Base-by-base conservation (phyloP, 2,888 invertebrate species). In the Acronicta alni region DNA sequence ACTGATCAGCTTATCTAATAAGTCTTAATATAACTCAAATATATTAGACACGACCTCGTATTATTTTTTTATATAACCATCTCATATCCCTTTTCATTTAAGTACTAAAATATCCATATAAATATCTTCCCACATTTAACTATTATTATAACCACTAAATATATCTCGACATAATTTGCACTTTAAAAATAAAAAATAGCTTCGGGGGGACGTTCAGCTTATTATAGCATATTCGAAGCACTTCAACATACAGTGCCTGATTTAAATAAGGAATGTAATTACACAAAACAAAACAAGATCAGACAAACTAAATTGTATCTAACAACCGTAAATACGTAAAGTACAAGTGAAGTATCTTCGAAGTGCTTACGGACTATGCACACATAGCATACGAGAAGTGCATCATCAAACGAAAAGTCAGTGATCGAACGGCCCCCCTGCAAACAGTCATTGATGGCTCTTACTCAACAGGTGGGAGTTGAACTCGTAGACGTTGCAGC, bases 401-500 rank as follows among this genome's bases (percentile, higher is more conserved):
- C 88, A 82, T 80, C 77, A 80, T 77, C 79, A 76, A 84, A 85
- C 84, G 75, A 63, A 80, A 77, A 81, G 87, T 89, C 85, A 90
- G 84, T 86, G 85, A 80, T 86, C 85, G 85, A 89, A 89, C 92
- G 91, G 84, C 92, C 93, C 94, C 93, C 93, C 93, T 63, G 92
- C 93, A 84, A 91, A 89, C 90, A 92, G 91, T 95, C 94, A 96
- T 95, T 98, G 98, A 93, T 98, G 98, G 91, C 98, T 98, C 93
- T 98, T 98, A 93, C 98, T 98, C 78, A 98, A 95, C 88, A 98
- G 95, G 95, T 99, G 98, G 80, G 98, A 98, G 95, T 99, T 98
- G 95, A 99, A 99, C 91, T 99, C 98, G 93, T 99, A 99, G 55
- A 99, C 97, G 87, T 99, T 98, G 90, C 97, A 97, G 91, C 98